Evolutionary conservation across 2,888 invertebrate genomes (phyloP), one percentile per base, ranked within the genome.

Genomic region (Quadriops clusia): DNA sequence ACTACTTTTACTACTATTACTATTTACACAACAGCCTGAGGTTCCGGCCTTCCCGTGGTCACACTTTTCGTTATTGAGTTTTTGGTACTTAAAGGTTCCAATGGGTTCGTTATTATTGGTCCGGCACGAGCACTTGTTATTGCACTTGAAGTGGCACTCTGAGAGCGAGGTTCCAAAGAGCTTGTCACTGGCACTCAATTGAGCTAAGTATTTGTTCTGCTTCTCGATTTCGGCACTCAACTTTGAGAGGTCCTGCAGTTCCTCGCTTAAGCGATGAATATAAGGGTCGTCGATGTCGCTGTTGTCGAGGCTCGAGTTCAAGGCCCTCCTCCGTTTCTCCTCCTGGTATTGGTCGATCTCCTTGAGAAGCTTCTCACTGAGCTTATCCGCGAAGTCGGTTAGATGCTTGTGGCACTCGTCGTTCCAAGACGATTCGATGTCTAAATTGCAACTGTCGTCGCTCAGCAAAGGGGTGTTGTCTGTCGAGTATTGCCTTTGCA

Each of bases 331-430:
- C 63, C 25, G 60, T 60, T 56, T 63, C 65, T 58, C 51, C 61
- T 63, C 40, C 60, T 63, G 40, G 61, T 72, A 54, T 59, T 68
- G 54, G 49, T 84, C 82, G 39, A 84, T 75, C 59, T 85, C 83
- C 40, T 78, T 75, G 32, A 83, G 66, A 37, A 86, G 61, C 53
- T 83, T 83, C 50, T 82, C 82, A 50, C 81, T 81, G n/a, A 85
- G 61, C 51, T 79, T 77, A 50, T 85, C 84, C 2, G 84, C 83
- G 47, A 84, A 83, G 46, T 83, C 81, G 2, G 77, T 76, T 37
- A 84, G 63, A 51, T 83, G 79, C 45, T 73, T 73, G 38, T 70
- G 67, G 40, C 74, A 73, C 39, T 77, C 74, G 43, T 75, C 72
- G 30, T 68, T 68, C 76, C 77, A 77, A 8, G 45, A 49, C 10